A percentile compares a stretch with the other conserved stretches of the same genome.
These are phyloP conservation scores for Folsomia manolachei DNA, from an alignment of 2,888 invertebrate genomes.

Conservation along the genomic window DNA sequence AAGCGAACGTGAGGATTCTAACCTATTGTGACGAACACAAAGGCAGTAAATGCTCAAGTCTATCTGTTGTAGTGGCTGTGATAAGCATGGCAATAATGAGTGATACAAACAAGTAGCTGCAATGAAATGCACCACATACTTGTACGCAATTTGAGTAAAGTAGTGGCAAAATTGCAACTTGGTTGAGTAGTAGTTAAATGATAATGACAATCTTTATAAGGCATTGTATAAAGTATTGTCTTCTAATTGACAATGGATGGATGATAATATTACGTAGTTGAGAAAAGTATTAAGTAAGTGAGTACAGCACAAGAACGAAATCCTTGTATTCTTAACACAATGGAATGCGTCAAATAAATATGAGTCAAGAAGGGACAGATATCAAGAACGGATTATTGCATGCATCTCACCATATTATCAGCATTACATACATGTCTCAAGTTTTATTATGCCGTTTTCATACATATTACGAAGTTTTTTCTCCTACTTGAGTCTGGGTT, in stretches of 20 bases:
- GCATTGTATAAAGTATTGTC: slow-evolving; percentile 13
- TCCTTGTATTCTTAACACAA: neutral
- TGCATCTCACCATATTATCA: neutral
- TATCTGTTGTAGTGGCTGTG: no score
- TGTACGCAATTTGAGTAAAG: no score
- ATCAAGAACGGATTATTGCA: neutral
- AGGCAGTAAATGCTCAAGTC: no score
- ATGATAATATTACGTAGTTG: slow-evolving; percentile 3
- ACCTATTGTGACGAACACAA: no score
- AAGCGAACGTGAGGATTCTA: no score
- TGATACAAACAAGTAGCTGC: no score
- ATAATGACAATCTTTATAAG: slow-evolving; percentile 1
- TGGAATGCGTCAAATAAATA: neutral
- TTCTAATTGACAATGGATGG: slow-evolving; percentile 19
- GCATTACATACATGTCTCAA: no score
- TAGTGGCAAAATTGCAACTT: neutral
- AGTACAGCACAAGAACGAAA: neutral
- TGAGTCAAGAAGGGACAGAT: neutral
- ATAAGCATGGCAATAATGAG: neutral
- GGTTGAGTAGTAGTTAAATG: neutral
- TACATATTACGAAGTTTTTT: no score
- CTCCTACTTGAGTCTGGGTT: no score
- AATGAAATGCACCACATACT: no score
- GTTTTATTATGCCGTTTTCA: neutral
- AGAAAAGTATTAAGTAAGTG: neutral